Base-by-base conservation (phyloP, 2,888 invertebrate genomes). In the Mesorhabditis spiculigera region DNA sequence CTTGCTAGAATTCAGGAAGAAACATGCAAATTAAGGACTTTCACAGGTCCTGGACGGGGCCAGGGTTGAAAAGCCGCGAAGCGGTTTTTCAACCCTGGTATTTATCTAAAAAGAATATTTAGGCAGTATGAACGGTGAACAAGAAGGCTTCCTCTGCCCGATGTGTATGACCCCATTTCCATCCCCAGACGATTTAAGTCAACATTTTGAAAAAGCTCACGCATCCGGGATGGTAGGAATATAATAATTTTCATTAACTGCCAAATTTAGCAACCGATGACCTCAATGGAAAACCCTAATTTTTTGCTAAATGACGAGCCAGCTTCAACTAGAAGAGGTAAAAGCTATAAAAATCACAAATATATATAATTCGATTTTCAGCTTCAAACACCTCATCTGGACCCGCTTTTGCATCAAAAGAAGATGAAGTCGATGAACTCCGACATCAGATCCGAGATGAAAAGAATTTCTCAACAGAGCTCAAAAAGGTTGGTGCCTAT, bases 91-190 rank as follows among this genome's bases (percentile, higher is more conserved):
- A n/a, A n/a, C n/a, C n/a, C n/a, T n/a, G n/a, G n/a, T 28, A 28
- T 28, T 28, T 28, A 28, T 5, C 5, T 62, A 16, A 8, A 62
- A 5, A 28, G 1, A 45, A n/a, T n/a, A 44, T 65, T 43, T 43
- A n/a, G 4, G n/a, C 61, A 63, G 43, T 43, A 43, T 67, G 69
- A 72, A 74, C 43, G 75, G 73, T n/a, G 78, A 78, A 72, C 71
- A 75, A 13, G 78, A 78, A 62, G 87, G 87, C 90, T 92, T 83
- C 90, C 90, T 78, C n/a, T 81, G 81, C 64, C 81, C 81, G 4
- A 72, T 78, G 28, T 81, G 81, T 70, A 81, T 81, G 81, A 67
- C 67, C 5, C 70, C 72, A 28, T 77, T 77, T 8, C 71, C 71
- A 4, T 69, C 75, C 16, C 77, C 79, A 6, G 78, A 81, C 66